phyloP scores from a whole-genome alignment of 2,797 vertebrate species.

The Psittacula echo region DNA sequence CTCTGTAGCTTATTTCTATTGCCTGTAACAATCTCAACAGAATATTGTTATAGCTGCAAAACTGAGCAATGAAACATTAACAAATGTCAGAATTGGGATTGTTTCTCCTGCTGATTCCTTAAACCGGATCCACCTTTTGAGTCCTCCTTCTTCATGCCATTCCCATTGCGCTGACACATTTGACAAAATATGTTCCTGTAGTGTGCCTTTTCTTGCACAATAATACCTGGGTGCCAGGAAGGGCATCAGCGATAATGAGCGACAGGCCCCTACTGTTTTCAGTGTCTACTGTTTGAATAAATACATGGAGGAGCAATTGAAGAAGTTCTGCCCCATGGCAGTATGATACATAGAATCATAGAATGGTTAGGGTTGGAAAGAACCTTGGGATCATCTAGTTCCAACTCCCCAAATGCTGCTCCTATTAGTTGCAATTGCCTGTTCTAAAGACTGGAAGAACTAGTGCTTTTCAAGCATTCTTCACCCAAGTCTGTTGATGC shows the following conservation, averaged over 20 bases:
- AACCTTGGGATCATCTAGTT: not conserved
- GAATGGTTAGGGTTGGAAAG: not conserved
- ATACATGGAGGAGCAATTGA: not conserved
- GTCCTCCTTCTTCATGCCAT: not conserved
- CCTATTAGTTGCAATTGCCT: not conserved
- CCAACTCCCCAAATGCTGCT: not conserved
- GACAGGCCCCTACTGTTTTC: not conserved
- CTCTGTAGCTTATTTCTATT: not conserved
- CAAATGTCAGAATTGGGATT: not conserved
- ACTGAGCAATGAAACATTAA: not conserved
- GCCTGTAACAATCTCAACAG: not conserved
- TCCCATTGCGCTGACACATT: not conserved
- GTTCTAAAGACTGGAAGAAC: not conserved
- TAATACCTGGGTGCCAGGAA: not conserved
- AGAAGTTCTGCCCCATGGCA: not conserved
- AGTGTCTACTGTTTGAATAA: conserved; percentile 13
- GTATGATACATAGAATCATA: not conserved
- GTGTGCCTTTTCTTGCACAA: not conserved
- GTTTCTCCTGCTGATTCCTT: not conserved
- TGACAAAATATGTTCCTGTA: not conserved
- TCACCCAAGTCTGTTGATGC: not conserved
- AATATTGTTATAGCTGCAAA: not conserved
- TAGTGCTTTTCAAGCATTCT: not conserved
- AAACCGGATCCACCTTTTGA: not conserved
- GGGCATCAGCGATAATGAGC: not conserved